A percentile compares a stretch with the other conserved stretches of the same genome.
Conservation (phyloP, 1,140 invertebrate species). For the Ladona fulva region DNA sequence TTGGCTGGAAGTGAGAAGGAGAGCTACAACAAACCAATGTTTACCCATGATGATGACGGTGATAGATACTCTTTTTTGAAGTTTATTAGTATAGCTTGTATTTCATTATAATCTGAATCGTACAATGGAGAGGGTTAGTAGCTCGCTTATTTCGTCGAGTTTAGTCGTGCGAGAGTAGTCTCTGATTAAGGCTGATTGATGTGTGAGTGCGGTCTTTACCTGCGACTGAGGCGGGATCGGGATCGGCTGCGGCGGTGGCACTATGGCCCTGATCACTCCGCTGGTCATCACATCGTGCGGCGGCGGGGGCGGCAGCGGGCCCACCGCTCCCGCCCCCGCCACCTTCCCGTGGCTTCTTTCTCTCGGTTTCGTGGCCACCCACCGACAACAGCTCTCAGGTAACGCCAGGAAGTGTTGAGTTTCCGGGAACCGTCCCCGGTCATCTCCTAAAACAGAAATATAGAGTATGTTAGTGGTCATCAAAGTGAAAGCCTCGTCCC, state of each 20-base stretch:
- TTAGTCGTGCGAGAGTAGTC: no score
- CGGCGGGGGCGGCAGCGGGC: constrained; percentile 18
- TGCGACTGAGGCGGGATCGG: background rate
- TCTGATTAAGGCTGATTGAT: no score
- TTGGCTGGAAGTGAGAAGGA: no score
- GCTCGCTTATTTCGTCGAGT: no score
- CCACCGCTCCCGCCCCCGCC: constrained; percentile 16
- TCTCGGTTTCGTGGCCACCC: background rate
- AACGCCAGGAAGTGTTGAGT: constrained; percentile 4
- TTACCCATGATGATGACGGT: no score
- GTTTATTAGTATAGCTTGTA: no score
- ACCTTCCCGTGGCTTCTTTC: constrained; percentile 12
- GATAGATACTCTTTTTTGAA: no score
- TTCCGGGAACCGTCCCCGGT: background rate
- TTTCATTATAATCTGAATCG: no score
- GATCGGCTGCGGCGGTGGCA: background rate
- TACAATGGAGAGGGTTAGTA: no score
- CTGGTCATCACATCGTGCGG: background rate
- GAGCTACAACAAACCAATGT: no score
- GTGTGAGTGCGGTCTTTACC: background rate
- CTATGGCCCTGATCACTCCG: background rate
- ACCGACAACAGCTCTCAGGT: constrained; percentile 26
- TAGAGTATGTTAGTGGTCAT: no score
- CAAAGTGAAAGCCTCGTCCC: no score
- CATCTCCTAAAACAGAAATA: background rate